Evolutionary conservation across 2,888 invertebrate species (phyloP), one percentile per base, ranked within the genome.

Genomic region (Limulus polyphemus): DNA sequence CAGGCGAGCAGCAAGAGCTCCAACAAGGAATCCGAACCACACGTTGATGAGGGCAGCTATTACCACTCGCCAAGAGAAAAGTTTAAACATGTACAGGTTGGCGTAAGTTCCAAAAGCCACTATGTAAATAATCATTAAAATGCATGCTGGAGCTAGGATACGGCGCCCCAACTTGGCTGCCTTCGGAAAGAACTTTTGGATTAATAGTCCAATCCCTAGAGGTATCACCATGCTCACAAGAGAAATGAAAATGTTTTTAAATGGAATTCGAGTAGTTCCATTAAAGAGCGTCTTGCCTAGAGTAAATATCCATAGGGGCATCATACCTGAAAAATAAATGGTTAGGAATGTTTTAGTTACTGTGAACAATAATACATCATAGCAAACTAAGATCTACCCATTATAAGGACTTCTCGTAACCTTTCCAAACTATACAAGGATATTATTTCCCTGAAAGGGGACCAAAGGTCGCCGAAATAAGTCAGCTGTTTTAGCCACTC

Each of bases 281-380:
- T 62, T 59, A 52, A 67, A 68, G 4, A 63, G 60, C 54, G 65
- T 72, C 71, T 81, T 82, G 0, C 94, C 94, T 50, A 94, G 79
- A 0, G 90, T 90, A 74, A 92, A 90, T 4, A 92, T 79, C 93
- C 93, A 94, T 1, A 88, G 73, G 0, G 94, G 93, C 83, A 94
- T 90, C 79, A 90, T 85, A 54, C 78, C 87, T 87, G 78, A 2
- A 78, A 77, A 7, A 32, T 32, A 32, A 32, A 32, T 32, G 3
- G 32, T 32, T 32, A 32, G 3, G 32, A 32, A 32, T 2, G 32
- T 32, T 32, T 32, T 7, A 32, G 32, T 32, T 32, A 32, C 32
- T 7, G 32, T 32, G 32, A 32, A 32, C 3, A 32, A 7, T 32
- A 32, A 32, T 32, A 32, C 7, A 32, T 32, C 32, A 32, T 32